Conservation (phyloP, 1,140 invertebrate species). For the Saccostrea echinata region DNA sequence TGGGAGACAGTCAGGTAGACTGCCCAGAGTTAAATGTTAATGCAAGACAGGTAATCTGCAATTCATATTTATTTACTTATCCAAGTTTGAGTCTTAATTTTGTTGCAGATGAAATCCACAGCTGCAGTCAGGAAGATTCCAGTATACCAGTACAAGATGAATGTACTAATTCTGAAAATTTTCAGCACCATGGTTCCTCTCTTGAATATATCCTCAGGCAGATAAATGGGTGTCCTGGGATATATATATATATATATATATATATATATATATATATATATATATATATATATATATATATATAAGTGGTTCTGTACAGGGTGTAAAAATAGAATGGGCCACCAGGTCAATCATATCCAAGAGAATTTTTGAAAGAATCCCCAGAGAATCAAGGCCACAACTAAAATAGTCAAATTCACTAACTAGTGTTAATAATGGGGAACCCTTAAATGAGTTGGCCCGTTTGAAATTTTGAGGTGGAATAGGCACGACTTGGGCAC, state of each 20-base stretch:
- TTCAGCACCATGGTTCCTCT: neutral
- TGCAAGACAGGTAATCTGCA: neutral
- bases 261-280: too few relatives aligned
- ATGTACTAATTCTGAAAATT: neutral
- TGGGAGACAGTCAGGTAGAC: neutral
- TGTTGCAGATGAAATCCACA: neutral
- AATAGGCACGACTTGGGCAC: too few relatives aligned
- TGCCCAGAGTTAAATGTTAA: neutral
- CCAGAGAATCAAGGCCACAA: constrained; percentile 7
- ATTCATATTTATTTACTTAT: neutral
- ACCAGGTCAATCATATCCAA: constrained; percentile 52
- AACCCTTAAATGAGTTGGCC: constrained; percentile 31
- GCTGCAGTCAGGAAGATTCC: neutral
- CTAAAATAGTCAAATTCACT: neutral
- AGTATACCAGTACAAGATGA: neutral
- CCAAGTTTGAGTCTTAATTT: neutral
- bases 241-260: too few relatives aligned
- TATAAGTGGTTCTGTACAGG: constrained; percentile 21
- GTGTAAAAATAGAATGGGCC: constrained; percentile 21
- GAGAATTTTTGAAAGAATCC: constrained; percentile 46
- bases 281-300: too few relatives aligned
- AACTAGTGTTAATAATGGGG: constrained; percentile 35
- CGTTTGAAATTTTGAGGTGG: too few relatives aligned
- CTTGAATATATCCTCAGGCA: neutral
- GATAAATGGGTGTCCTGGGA: neutral